Percentiles rank a stretch among this genome's conserved stretches.
These are phyloP conservation scores for Pocillopora grandis DNA, from an alignment of 92 coral and sea anemone species.

Conservation along the genomic window DNA sequence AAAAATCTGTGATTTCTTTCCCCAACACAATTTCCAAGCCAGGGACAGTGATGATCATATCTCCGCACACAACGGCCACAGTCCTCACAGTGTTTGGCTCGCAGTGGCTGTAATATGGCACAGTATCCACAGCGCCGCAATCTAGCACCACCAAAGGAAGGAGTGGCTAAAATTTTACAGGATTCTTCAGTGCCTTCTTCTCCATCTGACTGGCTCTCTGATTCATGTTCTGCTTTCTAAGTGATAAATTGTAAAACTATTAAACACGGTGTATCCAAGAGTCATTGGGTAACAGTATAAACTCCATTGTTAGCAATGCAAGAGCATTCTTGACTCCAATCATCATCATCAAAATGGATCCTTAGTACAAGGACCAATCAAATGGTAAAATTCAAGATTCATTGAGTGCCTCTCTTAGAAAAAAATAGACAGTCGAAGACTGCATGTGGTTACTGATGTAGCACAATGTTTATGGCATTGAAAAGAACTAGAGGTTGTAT, in stretches of 20 bases:
- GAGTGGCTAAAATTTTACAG: constrained; percentile 91
- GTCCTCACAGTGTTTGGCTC: constrained; percentile 98
- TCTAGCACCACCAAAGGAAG: constrained; percentile 89
- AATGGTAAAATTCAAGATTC: no score
- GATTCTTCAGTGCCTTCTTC: constrained; percentile 79
- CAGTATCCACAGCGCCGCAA: constrained; percentile 97
- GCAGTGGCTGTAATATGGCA: constrained; percentile 86
- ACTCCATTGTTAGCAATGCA: no score
- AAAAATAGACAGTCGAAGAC: no score
- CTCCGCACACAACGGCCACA: constrained; percentile 97
- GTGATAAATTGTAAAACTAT: background rate
- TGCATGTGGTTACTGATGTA: no score
- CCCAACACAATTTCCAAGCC: constrained; percentile 99
- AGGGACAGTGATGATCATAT: constrained; percentile 99
- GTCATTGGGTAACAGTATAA: no score
- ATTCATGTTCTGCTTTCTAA: constrained; percentile 59
- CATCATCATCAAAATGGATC: no score
- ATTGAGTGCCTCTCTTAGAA: no score
- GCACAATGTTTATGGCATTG: no score
- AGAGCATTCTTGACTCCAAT: no score
- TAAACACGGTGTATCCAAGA: background rate
- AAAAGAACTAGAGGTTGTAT: no score
- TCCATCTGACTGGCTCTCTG: constrained; percentile 79
- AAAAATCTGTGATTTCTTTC: constrained; percentile 96
- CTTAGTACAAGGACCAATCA: no score